Conservation (phyloP, 2,113 vertebrate genomes). For the Gopherus flavomarginatus region DNA sequence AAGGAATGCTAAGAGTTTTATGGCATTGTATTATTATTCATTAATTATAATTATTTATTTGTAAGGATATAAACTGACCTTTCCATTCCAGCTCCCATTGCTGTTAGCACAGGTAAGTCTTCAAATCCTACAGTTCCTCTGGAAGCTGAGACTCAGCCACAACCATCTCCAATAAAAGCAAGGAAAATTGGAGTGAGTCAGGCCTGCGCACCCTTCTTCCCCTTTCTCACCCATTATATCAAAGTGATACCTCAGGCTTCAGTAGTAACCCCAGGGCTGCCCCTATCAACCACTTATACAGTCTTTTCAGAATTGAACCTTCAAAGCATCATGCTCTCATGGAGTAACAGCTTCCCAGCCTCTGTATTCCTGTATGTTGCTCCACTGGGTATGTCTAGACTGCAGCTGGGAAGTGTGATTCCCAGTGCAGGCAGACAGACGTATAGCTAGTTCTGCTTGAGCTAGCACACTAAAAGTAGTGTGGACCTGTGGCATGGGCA, state of each 20-base stretch:
- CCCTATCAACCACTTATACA: not conserved
- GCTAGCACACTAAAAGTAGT: not conserved
- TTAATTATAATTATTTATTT: not conserved
- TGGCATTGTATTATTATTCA: not conserved
- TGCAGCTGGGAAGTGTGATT: not conserved
- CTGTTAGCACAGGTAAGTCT: not conserved
- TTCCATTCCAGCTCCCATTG: not conserved
- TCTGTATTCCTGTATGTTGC: not conserved
- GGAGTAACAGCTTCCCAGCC: not conserved
- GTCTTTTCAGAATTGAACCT: not conserved
- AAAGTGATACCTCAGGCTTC: accelerated
- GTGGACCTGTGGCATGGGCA: not conserved
- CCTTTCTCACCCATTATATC: not conserved
- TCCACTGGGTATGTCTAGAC: not conserved
- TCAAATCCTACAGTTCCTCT: not conserved
- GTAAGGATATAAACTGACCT: not conserved
- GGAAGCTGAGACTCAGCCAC: not conserved
- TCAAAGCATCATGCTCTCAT: not conserved
- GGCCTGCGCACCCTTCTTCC: not conserved
- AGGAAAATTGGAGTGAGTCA: not conserved
- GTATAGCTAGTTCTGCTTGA: not conserved
- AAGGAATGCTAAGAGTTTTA: not conserved
- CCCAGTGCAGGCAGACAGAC: not conserved
- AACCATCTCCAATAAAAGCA: not conserved
- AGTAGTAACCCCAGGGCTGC: accelerated